Conservation (phyloP, 2,797 vertebrate genomes). For the Crocodylus rhombifer region DNA sequence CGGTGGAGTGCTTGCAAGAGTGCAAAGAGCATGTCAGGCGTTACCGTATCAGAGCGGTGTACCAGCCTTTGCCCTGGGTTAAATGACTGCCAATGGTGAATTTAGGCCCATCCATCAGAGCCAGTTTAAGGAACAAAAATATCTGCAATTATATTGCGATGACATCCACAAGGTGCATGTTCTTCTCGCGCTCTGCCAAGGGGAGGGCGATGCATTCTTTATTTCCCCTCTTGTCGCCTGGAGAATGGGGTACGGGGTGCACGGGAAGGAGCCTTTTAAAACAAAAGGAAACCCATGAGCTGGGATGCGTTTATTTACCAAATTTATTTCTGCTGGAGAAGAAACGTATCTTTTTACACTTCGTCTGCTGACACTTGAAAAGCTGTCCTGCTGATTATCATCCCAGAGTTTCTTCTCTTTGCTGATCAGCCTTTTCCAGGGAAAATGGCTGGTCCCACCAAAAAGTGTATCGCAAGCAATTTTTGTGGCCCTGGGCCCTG, state of each 20-base stretch:
- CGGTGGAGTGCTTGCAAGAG: neutral
- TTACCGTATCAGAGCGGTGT: too few relatives aligned
- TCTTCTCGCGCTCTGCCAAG: neutral
- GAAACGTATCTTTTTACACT: neutral
- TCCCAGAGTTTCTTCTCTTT: too few relatives aligned
- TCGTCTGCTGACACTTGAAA: neutral
- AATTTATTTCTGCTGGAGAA: neutral
- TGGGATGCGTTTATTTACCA: too few relatives aligned
- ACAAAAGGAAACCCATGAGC: neutral
- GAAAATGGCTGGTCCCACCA: too few relatives aligned
- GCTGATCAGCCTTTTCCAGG: too few relatives aligned
- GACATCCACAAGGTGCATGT: neutral
- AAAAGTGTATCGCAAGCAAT: too few relatives aligned
- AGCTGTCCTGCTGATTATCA: neutral
- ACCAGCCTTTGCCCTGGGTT: too few relatives aligned
- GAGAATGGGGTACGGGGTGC: neutral
- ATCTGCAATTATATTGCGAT: too few relatives aligned
- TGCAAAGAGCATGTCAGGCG: neutral
- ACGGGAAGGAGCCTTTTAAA: neutral
- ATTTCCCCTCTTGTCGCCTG: neutral
- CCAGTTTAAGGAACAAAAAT: too few relatives aligned
- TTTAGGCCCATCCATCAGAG: too few relatives aligned
- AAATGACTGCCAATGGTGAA: too few relatives aligned
- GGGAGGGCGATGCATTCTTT: neutral
- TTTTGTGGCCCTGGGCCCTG: too few relatives aligned